phyloP scores from a whole-genome alignment of 2,888 invertebrate species.

The Ennomos fuscantarius region DNA sequence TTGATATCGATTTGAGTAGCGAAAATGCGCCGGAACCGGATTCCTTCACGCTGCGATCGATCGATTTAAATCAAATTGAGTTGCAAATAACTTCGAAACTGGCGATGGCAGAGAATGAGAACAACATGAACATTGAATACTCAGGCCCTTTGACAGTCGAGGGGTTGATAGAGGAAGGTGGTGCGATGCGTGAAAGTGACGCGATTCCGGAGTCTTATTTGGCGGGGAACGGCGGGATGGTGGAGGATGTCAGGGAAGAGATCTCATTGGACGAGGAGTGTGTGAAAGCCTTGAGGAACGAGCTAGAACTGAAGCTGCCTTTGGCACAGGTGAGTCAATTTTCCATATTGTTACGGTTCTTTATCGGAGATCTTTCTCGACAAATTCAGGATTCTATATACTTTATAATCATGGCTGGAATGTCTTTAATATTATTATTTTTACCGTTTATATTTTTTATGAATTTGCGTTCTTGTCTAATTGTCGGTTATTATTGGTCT shows the following conservation, averaged over 20 bases:
- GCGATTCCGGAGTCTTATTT: constrained; percentile 64
- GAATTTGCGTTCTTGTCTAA: too few species aligned
- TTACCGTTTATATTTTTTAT: too few species aligned
- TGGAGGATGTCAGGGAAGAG: constrained; percentile 82
- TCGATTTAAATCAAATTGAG: constrained; percentile 75
- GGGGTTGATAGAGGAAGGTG: constrained; percentile 60
- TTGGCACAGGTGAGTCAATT: constrained; percentile 84
- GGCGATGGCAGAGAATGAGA: constrained; percentile 82
- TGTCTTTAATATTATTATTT: too few species aligned
- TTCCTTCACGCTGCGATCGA: constrained; percentile 51
- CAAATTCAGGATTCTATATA: too few species aligned
- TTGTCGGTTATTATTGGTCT: too few species aligned
- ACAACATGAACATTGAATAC: constrained; percentile 81
- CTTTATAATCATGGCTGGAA: too few species aligned
- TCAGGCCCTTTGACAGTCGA: constrained; percentile 73
- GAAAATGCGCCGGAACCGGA: constrained; percentile 45
- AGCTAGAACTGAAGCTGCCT: constrained; percentile 89
- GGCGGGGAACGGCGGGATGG: constrained; percentile 80
- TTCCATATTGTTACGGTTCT: too few species aligned
- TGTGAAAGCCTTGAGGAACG: constrained; percentile 89
- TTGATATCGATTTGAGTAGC: constrained; percentile 65
- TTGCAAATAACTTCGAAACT: constrained; percentile 77
- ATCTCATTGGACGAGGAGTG: constrained; percentile 89
- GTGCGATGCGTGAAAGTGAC: constrained; percentile 56
- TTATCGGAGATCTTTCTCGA: too few species aligned